These are phyloP conservation scores for Eupristina koningsbergeri DNA, from an alignment of 1,140 invertebrate species.

Conservation along the genomic window DNA sequence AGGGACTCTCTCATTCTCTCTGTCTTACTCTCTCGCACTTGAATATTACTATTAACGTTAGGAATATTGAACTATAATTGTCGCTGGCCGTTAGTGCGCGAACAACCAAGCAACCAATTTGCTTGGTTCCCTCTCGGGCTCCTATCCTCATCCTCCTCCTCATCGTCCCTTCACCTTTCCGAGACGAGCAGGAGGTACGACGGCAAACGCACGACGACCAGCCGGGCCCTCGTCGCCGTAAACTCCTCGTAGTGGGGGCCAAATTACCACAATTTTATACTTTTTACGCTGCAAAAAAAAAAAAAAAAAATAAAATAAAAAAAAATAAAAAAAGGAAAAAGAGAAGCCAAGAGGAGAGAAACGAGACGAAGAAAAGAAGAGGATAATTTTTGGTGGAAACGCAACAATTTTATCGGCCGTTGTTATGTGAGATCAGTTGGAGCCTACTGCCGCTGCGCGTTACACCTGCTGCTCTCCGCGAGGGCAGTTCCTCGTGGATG, in stretches of 20 bases:
- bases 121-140: constrained; percentile 44
- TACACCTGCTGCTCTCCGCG: constrained; percentile 62
- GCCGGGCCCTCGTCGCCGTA: constrained; percentile 18
- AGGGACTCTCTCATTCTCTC: not conserved
- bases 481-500: not conserved
- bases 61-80: constrained; percentile 64
- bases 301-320: constrained; percentile 18
- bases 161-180: constrained; percentile 53
- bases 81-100: constrained; percentile 58
- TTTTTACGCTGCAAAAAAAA: constrained; percentile 62
- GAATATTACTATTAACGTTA: constrained; percentile 57
- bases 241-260: constrained; percentile 63
- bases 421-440: constrained; percentile 71
- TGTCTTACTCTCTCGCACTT: constrained; percentile 34
- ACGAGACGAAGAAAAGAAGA: constrained; percentile 60
- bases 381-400: constrained; percentile 72
- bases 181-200: constrained; percentile 9
- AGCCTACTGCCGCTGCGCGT: constrained; percentile 69
- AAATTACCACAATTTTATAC: constrained; percentile 72
- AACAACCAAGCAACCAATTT: constrained; percentile 46
- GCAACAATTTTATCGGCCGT: constrained; percentile 72
- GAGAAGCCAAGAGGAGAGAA: not conserved
- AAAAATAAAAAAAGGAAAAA: constrained; percentile 10
- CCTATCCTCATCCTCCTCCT: constrained; percentile 42
- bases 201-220: constrained; percentile 12